Base-by-base conservation (phyloP, 2,888 invertebrate species). In the Machimus atricapillus region DNA sequence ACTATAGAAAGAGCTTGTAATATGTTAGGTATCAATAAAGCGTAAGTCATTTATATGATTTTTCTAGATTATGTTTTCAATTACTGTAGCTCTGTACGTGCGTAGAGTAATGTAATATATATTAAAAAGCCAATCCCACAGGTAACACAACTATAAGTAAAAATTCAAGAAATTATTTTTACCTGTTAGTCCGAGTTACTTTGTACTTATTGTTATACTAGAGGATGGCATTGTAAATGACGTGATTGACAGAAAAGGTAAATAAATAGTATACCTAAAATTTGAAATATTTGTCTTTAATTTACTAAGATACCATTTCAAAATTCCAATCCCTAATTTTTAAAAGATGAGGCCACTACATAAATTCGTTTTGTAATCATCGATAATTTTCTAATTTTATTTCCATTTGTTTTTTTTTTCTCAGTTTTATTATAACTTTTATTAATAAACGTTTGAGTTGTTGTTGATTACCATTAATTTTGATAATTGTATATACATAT, bases 1-100 rank as follows among this genome's bases (percentile, higher is more conserved):
- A 85, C 73, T 27, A 58, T 85, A 85, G 85, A 74, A 74, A 74
- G 85, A 85, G 85, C 85, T 85, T 85, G 85, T 85, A 74, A 73
- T 74, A 74, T 74, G 74, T 74, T 85, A 85, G 74, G 19, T 46
- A 46, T 8, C 37, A 16, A 23, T 85, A 43, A 73, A 37, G 16
- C 23, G n/a, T 85, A 66, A 46, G 34, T n/a, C n/a, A 27, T 40
- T 79, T 16, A 9, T 79, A 16, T 12, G 52, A 14, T 16, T 31
- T 12, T 85, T 27, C n/a, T 66, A 52, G 2, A 9, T 73, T 23
- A 4, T 23, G 23, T 85, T 85, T n/a, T 43, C 66, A 43, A 74
- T 74, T 74, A 46, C 31, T 85, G 73, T 85, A 66, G 23, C 66
- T 19, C 66, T 27, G 23, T 23, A 66, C 9, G 66, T 66, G 9